Conservation (phyloP, 2,113 vertebrate species). For the Poeciliopsis retropinna region DNA sequence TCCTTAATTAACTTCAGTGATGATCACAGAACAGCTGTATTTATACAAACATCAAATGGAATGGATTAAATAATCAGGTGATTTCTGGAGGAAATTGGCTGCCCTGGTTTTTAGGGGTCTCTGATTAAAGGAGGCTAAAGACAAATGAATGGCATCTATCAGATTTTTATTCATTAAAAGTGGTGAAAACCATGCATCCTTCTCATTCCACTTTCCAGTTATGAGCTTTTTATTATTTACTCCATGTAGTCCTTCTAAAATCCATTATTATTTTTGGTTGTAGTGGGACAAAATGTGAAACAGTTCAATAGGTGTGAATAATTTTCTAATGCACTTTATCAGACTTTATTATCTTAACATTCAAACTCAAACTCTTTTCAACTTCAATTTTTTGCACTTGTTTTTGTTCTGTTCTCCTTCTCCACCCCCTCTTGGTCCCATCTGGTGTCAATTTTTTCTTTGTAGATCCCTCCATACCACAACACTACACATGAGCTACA, state of each 20-base stretch:
- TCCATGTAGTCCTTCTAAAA: not conserved
- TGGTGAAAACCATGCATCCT: not conserved
- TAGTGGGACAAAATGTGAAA: not conserved
- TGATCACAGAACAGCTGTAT: not conserved
- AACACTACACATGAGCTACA: constrained; percentile 59
- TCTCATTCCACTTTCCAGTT: not conserved
- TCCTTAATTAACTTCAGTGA: not conserved
- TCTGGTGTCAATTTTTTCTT: constrained; percentile 83
- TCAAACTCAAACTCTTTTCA: constrained; percentile 41
- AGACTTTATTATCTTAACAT: constrained; percentile 36
- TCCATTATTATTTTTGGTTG: not conserved
- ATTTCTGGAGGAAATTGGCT: not conserved
- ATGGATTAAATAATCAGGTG: not conserved
- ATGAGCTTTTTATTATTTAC: not conserved
- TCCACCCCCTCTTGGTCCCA: constrained; percentile 68
- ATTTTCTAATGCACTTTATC: not conserved
- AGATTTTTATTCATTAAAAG: not conserved
- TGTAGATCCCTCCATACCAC: constrained; percentile 74
- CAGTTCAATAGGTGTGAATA: not conserved
- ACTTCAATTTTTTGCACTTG: constrained; percentile 70
- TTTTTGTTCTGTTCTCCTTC: constrained; percentile 75
- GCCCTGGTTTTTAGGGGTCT: not conserved
- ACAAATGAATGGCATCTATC: not conserved
- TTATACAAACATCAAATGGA: not conserved
- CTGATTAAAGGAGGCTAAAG: not conserved